Percentiles rank a stretch among this genome's conserved stretches.
These are phyloP conservation scores for Margarornis squamiger DNA, from an alignment of 2,797 vertebrate species.

Conservation along the genomic window DNA sequence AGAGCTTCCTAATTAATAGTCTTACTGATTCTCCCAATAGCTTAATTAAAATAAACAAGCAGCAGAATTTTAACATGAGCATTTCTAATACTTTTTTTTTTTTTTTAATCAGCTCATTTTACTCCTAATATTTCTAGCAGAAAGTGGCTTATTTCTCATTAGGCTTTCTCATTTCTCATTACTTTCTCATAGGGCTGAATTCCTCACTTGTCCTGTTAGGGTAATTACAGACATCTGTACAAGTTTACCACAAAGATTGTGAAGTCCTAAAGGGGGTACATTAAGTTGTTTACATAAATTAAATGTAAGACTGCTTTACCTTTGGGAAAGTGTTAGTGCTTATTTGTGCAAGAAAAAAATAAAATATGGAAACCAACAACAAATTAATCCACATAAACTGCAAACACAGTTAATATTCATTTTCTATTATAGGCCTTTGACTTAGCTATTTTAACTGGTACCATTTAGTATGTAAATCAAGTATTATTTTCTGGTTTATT, in stretches of 20 bases:
- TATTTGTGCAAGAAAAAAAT: background rate
- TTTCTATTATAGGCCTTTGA: background rate
- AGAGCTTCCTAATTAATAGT: conserved; percentile 9
- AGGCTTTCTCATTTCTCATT: background rate
- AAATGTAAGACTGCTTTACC: conserved; percentile 12
- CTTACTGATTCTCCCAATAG: background rate
- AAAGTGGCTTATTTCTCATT: conserved; percentile 17
- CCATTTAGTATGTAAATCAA: background rate
- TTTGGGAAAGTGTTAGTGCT: background rate
- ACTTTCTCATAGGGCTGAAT: background rate
- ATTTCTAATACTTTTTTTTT: conserved; percentile 7
- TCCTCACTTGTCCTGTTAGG: background rate
- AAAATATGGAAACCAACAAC: background rate
- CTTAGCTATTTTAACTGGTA: background rate
- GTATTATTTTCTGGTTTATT: background rate
- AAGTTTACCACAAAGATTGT: background rate
- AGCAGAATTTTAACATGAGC: conserved; percentile 24
- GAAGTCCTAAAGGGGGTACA: background rate
- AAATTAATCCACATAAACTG: conserved; percentile 12
- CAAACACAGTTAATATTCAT: background rate
- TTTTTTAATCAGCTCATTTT: conserved; percentile 33
- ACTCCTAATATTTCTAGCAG: background rate
- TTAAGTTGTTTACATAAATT: conserved; percentile 10
- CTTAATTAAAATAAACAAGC: conserved; percentile 46
- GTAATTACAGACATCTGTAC: conserved; percentile 29